Evolutionary conservation across 2,113 vertebrate species (phyloP).

Genomic region (Microtus ochrogaster): DNA sequence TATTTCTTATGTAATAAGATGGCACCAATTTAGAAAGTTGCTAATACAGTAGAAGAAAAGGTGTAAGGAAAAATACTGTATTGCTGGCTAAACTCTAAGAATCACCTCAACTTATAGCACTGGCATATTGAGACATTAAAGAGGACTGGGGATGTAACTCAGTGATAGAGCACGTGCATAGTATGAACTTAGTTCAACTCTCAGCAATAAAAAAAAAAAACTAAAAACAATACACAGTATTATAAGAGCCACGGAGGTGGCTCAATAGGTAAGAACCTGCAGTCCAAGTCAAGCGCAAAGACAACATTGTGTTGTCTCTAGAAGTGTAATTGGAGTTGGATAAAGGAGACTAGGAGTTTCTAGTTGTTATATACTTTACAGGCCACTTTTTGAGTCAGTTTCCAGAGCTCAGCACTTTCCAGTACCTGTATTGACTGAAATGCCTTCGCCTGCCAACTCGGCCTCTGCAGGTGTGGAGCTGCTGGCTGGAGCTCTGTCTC

Average conservation of each 20-base stretch:
- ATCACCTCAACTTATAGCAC: background rate
- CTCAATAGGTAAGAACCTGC: background rate
- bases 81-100: background rate
- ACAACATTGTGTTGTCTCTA: background rate
- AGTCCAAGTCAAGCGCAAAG: background rate
- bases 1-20: background rate
- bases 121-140: slow-evolving; percentile 12
- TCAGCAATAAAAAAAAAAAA: background rate
- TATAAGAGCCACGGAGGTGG: background rate
- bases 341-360: background rate
- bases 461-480: slow-evolving; percentile 83
- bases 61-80: background rate
- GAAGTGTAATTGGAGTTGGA: background rate
- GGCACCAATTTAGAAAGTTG: background rate
- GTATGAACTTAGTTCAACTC: background rate
- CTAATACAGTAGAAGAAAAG: background rate
- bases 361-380: background rate
- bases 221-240: background rate
- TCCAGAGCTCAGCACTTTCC: background rate
- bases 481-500: slow-evolving; percentile 84
- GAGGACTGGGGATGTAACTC: background rate
- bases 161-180: background rate
- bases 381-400: background rate
- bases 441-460: slow-evolving; percentile 91
- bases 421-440: slow-evolving; percentile 95